Evolutionary conservation across 2,888 invertebrate genomes (phyloP).

Genomic region (Noctua fimbriata): DNA sequence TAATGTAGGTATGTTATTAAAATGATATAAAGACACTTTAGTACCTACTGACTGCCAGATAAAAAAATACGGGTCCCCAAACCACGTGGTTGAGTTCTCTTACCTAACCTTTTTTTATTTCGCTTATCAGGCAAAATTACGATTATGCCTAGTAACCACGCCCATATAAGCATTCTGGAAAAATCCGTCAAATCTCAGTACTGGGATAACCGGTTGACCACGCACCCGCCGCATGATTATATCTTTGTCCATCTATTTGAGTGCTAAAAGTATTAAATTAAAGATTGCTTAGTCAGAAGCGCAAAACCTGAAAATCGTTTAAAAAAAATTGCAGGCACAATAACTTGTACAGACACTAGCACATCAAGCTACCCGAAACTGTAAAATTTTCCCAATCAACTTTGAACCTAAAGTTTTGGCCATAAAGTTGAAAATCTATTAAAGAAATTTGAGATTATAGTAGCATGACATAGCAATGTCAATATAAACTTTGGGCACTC

Average conservation of each 20-base stretch:
- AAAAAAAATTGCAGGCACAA: not conserved
- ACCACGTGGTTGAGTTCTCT: not conserved
- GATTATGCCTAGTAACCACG: not conserved
- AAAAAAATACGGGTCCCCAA: constrained; percentile 16
- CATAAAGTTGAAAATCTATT: no score
- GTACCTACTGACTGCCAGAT: constrained; percentile 24
- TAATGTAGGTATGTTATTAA: constrained; percentile 14
- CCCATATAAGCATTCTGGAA: not conserved
- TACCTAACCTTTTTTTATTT: constrained; percentile 3
- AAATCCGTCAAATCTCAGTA: not conserved
- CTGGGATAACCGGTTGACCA: constrained; percentile 10
- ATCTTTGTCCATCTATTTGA: not conserved
- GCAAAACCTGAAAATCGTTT: not conserved
- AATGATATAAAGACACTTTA: constrained; percentile 22
- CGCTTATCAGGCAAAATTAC: not conserved
- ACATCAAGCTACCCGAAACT: no score
- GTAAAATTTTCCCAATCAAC: no score
- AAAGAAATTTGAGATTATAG: no score
- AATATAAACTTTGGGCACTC: not conserved
- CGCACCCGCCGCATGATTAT: not conserved
- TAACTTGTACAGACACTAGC: no score
- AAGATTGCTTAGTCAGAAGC: not conserved
- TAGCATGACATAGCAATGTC: not conserved
- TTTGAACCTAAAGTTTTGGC: no score
- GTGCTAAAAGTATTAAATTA: not conserved